These are phyloP conservation scores for Drosophila quadrilineata DNA, from an alignment of 1,140 invertebrate genomes.

Conservation along the genomic window DNA sequence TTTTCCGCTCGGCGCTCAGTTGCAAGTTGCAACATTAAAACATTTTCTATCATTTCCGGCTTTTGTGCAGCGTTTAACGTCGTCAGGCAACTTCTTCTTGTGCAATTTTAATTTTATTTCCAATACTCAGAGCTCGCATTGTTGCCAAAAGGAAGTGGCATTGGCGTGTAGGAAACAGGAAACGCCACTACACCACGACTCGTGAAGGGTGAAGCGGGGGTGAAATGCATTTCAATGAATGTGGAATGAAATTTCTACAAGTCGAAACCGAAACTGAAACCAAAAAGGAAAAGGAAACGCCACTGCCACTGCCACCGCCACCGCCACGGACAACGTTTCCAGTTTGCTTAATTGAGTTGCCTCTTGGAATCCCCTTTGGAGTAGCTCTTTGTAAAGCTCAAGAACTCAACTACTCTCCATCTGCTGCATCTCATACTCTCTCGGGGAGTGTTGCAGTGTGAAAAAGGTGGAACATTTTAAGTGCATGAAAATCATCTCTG, in stretches of 20 bases:
- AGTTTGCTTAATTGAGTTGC: conserved; percentile 76
- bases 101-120: conserved; percentile 71
- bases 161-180: conserved; percentile 72
- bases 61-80: conserved; percentile 51
- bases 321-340: conserved; percentile 46
- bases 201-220: not conserved
- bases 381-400: not conserved
- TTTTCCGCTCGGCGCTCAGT: not conserved
- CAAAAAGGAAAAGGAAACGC: conserved; percentile 52
- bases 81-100: conserved; percentile 62
- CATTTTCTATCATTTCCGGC: conserved; percentile 74
- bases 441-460: too few relatives aligned
- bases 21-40: conserved; percentile 64
- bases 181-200: conserved; percentile 43
- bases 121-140: conserved; percentile 31
- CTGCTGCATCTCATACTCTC: too few relatives aligned
- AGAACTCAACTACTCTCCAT: not conserved
- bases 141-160: conserved; percentile 55
- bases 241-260: conserved; percentile 56
- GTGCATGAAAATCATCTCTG: not conserved
- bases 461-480: conserved; percentile 10
- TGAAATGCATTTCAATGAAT: conserved; percentile 49
- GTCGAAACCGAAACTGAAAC: conserved; percentile 6
- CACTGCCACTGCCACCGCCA: too few relatives aligned
- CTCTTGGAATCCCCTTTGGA: not conserved